Base-by-base conservation (phyloP, 2,113 vertebrate species). In the Hyla sarda region DNA sequence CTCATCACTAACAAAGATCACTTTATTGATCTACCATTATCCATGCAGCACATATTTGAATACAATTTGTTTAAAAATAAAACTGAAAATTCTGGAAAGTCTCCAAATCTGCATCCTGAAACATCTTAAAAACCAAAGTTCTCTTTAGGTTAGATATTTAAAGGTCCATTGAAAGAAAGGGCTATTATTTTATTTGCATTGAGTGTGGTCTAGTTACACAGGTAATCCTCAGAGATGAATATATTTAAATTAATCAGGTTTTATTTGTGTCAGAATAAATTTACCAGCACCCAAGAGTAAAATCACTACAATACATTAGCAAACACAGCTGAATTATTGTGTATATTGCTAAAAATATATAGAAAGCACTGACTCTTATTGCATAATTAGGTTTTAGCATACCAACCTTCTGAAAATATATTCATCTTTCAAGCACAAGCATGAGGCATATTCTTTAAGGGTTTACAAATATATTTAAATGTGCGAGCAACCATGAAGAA, bases 221-320 rank as follows among this genome's bases (percentile, higher is more conserved):
- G 84, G 65, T 80, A 81, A 71, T 80, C 84, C 84, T 72, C 65
- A 80, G 84, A 86, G 84, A 86, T 86, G 84, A 86, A 86, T 86
- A 86, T 72, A 86, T 86, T 86, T 86, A 86, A 86, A 86, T 86
- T 72, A 86, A 86, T 86, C 65, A 86, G 76, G 78, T 73, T 73
- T 86, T 86, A 86, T 86, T 86, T 86, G 84, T 86, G 84, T 86
- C 65, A 86, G 76, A 86, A 86, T 86, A 86, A 16, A 86, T 86
- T 86, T 80, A 73, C 47, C 76, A 45, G 30, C 72, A 65, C 84
- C 84, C 84, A 72, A 60, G 84, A 86, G 84, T 72, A 86, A 86
- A 50, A 67, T 41, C 76, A 56, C 45, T 72, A 86, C 76, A 79
- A 73, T 86, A 71, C 76, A 73, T 86, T 86, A 86, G 76, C 62